Percentiles rank a stretch among this genome's conserved stretches.
Conservation (phyloP, 2,797 vertebrate genomes). For the Poeciliopsis presidionis region DNA sequence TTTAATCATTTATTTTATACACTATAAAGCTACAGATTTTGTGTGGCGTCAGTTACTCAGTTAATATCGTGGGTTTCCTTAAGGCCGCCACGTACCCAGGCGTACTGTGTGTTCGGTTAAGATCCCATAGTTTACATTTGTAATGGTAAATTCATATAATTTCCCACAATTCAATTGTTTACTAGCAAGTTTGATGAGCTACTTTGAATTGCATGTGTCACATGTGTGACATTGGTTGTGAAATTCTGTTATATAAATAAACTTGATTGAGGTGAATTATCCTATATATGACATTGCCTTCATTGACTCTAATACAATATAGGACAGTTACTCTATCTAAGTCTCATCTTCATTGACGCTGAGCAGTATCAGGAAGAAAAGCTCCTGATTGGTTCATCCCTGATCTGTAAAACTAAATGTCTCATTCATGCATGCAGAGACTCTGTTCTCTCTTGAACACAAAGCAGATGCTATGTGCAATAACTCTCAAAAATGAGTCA, state of each 20-base stretch:
- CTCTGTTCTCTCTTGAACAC: slow-evolving; percentile 1
- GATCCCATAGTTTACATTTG: not conserved
- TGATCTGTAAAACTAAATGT: slow-evolving; percentile 7
- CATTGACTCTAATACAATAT: not conserved
- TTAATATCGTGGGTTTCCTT: not conserved
- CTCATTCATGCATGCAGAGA: not conserved
- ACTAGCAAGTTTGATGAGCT: not conserved
- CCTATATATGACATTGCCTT: not conserved
- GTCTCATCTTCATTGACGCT: not conserved
- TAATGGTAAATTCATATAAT: not conserved
- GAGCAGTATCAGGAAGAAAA: not conserved
- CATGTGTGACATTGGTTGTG: not conserved
- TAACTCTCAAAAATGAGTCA: slow-evolving; percentile 31
- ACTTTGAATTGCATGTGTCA: not conserved
- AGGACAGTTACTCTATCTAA: not conserved
- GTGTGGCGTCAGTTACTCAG: not conserved
- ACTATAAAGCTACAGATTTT: not conserved
- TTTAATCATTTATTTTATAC: not conserved
- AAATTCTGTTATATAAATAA: not conserved
- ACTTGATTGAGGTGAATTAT: not conserved
- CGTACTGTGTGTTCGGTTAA: not conserved
- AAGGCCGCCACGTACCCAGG: not conserved
- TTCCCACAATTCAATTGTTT: not conserved
- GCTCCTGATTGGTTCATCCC: not conserved
- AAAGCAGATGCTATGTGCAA: slow-evolving; percentile 21